A percentile compares a stretch with the other conserved stretches of the same genome.
Evolutionary conservation across 2,888 invertebrate species (phyloP).

Genomic region (Heliconius sara): DNA sequence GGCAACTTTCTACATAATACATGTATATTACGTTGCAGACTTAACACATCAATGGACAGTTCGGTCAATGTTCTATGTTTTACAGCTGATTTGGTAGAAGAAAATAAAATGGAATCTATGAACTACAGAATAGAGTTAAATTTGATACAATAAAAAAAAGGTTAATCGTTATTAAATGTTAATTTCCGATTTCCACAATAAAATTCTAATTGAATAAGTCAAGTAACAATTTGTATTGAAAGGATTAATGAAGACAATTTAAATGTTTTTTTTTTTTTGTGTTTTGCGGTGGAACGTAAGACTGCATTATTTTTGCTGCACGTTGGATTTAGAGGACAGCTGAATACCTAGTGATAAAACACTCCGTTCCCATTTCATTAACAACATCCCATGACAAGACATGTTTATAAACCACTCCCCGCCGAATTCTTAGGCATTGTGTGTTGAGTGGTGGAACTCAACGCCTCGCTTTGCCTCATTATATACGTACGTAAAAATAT

Average conservation of each 20-base stretch:
- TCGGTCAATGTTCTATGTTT: constrained; percentile 52
- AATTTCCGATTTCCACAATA: neutral
- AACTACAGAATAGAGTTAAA: neutral
- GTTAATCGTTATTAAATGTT: neutral
- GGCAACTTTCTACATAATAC: constrained; percentile 52
- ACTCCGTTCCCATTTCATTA: no score
- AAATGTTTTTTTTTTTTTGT: neutral
- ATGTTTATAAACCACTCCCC: no score
- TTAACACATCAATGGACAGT: constrained; percentile 54
- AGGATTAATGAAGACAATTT: neutral
- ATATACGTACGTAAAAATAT: no score
- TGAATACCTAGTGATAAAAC: no score
- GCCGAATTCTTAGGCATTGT: no score
- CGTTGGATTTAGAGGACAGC: no score
- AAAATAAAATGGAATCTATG: constrained; percentile 21
- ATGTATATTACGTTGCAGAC: constrained; percentile 48
- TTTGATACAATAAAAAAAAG: neutral
- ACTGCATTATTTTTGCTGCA: no score
- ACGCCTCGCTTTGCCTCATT: no score
- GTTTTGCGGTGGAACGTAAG: no score
- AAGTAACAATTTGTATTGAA: neutral
- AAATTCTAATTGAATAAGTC: neutral
- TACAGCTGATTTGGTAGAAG: constrained; percentile 28
- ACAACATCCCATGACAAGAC: no score
- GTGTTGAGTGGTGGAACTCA: no score